Conservation (phyloP, 2,888 invertebrate genomes). For the Thymelicus lineola region DNA sequence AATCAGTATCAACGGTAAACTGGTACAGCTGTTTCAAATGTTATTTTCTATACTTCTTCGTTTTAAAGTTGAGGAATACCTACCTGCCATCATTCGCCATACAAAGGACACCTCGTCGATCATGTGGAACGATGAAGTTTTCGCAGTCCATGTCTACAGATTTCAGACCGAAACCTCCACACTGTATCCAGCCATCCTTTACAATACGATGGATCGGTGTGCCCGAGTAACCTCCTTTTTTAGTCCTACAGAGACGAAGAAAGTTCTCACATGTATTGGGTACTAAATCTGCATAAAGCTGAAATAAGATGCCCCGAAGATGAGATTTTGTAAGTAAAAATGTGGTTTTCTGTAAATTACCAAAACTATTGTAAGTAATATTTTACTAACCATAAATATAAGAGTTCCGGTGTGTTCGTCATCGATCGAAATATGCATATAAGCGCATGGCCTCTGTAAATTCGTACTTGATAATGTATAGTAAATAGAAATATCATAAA, state of each 20-base stretch:
- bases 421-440: constrained; percentile 81
- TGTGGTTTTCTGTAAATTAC: no score
- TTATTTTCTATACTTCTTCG: no score
- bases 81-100: constrained; percentile 88
- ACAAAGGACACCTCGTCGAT: constrained; percentile 88
- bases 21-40: no score
- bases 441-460: constrained; percentile 85
- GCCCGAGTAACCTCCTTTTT: constrained; percentile 79
- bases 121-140: constrained; percentile 87
- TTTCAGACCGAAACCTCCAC: constrained; percentile 83
- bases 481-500: no score
- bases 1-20: no score
- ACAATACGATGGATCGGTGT: constrained; percentile 88
- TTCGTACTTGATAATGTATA: constrained; percentile 6
- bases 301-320: constrained; percentile 40
- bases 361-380: background rate
- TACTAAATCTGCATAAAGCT: constrained; percentile 86
- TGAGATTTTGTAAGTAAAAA: no score
- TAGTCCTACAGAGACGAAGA: constrained; percentile 78
- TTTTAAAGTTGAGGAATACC: background rate
- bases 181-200: constrained; percentile 89
- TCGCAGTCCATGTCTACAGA: constrained; percentile 84
- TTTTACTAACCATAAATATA: constrained; percentile 84
- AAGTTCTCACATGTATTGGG: constrained; percentile 86
- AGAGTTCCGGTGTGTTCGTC: constrained; percentile 75